phyloP scores from a whole-genome alignment of 1,140 invertebrate species.

The Trichogramma pretiosum region DNA sequence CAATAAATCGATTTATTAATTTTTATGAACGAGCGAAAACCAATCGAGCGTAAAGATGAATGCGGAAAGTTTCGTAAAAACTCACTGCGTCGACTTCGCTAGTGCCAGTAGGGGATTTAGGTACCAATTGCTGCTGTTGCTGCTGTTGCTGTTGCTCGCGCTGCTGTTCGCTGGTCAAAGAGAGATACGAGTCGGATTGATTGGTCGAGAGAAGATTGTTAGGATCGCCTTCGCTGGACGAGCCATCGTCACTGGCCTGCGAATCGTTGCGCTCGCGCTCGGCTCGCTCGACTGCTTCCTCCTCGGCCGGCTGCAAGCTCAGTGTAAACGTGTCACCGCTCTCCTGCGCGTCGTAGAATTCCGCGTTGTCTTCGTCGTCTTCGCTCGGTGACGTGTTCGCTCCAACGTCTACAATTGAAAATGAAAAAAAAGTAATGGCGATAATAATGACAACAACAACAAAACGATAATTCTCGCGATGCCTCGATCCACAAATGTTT shows the following conservation, averaged over 20 bases:
- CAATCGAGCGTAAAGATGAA: not conserved
- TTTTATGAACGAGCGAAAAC: not conserved
- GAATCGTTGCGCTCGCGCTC: conserved; percentile 38
- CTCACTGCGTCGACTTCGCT: conserved; percentile 38
- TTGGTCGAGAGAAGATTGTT: conserved; percentile 25
- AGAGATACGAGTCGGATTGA: conserved; percentile 32
- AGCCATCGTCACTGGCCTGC: conserved; percentile 44
- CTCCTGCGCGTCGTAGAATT: conserved; percentile 87
- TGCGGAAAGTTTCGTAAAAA: no score
- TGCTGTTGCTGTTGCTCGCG: no score
- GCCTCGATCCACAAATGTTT: no score
- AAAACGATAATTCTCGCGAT: no score
- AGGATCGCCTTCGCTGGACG: conserved; percentile 42
- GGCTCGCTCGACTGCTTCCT: conserved; percentile 27
- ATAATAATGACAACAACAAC: no score
- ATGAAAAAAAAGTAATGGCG: no score
- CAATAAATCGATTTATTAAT: not conserved
- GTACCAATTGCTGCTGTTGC: no score
- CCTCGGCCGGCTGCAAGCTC: conserved; percentile 55
- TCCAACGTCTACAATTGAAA: conserved; percentile 39
- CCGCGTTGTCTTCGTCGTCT: conserved; percentile 78
- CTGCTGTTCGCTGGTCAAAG: no score
- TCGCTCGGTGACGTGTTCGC: conserved; percentile 55
- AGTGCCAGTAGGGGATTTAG: no score
- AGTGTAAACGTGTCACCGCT: conserved; percentile 65